Base-by-base conservation (phyloP, 2,888 invertebrate genomes). In the Drosophila anomalipes region DNA sequence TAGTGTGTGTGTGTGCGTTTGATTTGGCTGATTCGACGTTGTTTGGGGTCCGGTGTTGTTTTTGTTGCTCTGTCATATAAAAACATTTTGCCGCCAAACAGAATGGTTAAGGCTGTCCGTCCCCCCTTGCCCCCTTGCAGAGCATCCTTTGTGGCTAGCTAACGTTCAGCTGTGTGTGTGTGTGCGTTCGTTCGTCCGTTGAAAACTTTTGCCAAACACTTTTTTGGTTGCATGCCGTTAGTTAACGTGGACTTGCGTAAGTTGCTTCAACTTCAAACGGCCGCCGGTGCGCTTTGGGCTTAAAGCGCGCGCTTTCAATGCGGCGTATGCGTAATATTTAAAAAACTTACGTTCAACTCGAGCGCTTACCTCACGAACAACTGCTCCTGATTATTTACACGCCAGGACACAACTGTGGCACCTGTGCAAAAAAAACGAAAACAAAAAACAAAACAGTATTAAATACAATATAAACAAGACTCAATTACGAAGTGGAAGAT, bases 341-440 rank as follows among this genome's bases (percentile, higher is more conserved):
- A 80, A 52, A 52, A 16, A 41, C 58, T 10, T 52, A 16, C 14
- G 26, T 47, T 32, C 28, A n/a, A 26, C 49, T 41, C 57, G 30
- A 37, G 16, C 53, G 93, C 95, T 95, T 95, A 98, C 98, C 98
- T 98, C 91, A 98, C 98, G 95, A 98, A 99, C 93, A 99, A 95
- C 93, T 98, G 98, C 94, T 99, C 98, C 94, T 98, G 97, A 94
- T 98, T 98, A 94, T 98, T 97, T 77, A 98, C 98, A 91, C 98
- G 95, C 98, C 98, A 99, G 92, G 98, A 98, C 83, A 98, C 98
- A 81, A 99, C 97, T 68, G 98, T 99, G 81, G 98, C 98, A 94
- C 98, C 98, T 98, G 94, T 74, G 47, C 9, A 28, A 47, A 95
- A 56, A 39, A 56, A 39, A 51, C 26, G 16, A 1, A 32, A 10